phyloP scores from a whole-genome alignment of 2,888 invertebrate genomes.

The Pachycephus smyrnensis region DNA sequence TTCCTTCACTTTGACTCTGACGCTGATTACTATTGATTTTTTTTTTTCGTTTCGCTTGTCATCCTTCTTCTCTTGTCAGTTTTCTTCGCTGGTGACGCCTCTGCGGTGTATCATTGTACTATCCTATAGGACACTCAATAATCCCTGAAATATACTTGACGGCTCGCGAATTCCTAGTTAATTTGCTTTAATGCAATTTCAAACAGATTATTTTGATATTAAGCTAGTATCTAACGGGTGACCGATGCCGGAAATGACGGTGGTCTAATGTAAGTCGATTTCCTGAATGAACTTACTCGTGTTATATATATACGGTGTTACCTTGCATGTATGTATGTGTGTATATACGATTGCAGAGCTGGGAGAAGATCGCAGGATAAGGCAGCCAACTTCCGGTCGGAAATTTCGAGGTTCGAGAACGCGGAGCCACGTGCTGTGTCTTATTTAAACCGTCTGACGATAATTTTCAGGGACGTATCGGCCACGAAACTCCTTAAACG shows the following conservation, averaged over 20 bases:
- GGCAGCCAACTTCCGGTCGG: neutral
- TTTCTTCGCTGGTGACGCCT: neutral
- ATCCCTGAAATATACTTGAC: neutral
- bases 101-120: neutral
- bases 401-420: neutral
- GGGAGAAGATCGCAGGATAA: neutral
- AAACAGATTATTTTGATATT: neutral
- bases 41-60: no score
- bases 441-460: neutral
- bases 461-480: neutral
- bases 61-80: neutral
- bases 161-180: neutral
- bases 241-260: neutral
- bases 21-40: neutral
- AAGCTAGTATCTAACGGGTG: neutral
- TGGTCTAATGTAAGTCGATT: neutral
- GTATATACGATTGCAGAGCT: neutral
- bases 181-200: neutral
- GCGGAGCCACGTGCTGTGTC: neutral
- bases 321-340: neutral
- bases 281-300: neutral
- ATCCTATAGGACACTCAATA: neutral
- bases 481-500: neutral
- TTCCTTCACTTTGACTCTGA: neutral
- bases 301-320: neutral